A percentile compares a stretch with the other conserved stretches of the same genome.
These are phyloP conservation scores for Sylvilagus floridanus DNA, from an alignment of 2,797 vertebrate species.

Conservation along the genomic window DNA sequence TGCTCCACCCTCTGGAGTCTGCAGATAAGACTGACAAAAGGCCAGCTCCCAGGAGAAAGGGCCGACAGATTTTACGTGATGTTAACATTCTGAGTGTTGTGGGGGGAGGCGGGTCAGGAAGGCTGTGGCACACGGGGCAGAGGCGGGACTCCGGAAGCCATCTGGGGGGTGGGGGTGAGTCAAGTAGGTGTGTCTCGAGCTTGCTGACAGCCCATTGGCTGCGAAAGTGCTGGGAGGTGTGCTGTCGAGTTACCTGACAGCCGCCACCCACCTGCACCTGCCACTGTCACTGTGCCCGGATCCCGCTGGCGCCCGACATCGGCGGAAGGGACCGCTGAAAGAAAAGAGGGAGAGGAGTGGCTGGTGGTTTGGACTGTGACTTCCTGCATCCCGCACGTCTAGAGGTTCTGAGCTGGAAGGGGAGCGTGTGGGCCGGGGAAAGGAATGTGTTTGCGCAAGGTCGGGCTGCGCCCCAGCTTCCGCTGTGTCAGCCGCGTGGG, in stretches of 20 bases:
- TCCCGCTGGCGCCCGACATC: accelerated
- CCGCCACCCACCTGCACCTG: accelerated
- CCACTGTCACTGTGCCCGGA: background rate
- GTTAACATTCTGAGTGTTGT: background rate
- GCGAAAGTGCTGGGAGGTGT: background rate
- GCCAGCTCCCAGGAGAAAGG: background rate
- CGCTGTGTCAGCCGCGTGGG: background rate
- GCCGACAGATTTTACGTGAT: background rate
- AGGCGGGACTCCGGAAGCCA: background rate
- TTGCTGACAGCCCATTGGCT: too few relatives aligned
- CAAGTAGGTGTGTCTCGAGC: background rate
- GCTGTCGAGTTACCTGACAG: background rate
- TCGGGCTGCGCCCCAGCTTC: background rate
- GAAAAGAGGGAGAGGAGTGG: background rate
- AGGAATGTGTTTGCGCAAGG: background rate
- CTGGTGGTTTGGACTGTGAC: background rate
- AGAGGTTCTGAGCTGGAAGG: background rate
- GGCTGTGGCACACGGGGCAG: background rate
- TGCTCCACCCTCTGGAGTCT: background rate
- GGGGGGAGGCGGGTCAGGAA: background rate
- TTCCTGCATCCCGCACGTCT: background rate
- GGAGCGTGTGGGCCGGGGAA: background rate
- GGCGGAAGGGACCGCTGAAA: background rate
- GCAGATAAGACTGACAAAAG: background rate
- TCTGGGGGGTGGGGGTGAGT: background rate